These are phyloP conservation scores for Campylomormyrus tamandua DNA, from an alignment of 2,113 vertebrate genomes.

Conservation along the genomic window DNA sequence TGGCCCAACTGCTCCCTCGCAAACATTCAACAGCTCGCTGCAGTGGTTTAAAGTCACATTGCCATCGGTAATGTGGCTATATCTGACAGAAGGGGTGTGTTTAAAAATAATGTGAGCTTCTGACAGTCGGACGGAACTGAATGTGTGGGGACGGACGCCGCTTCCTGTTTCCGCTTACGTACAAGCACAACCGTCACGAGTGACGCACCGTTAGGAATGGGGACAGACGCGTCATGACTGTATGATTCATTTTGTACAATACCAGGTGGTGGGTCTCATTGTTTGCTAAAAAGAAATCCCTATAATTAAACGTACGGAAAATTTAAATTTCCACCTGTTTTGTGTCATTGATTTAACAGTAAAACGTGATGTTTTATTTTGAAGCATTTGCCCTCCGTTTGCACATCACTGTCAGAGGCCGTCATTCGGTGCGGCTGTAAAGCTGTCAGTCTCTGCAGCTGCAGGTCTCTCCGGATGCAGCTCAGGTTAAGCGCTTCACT, in stretches of 20 bases:
- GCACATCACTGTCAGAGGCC: background rate
- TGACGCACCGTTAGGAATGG: conserved; percentile 36
- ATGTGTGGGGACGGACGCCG: background rate
- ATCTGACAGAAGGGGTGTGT: background rate
- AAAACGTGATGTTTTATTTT: background rate
- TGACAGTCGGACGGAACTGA: background rate
- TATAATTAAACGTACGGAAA: conserved; percentile 46
- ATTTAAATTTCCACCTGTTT: conserved; percentile 17
- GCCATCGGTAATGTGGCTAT: background rate
- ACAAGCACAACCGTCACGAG: conserved; percentile 22
- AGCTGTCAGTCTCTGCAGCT: background rate
- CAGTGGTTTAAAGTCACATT: background rate
- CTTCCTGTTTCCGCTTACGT: background rate
- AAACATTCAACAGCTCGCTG: background rate
- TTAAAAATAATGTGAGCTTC: background rate
- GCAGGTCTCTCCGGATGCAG: background rate
- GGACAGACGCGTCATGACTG: conserved; percentile 36
- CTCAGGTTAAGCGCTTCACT: background rate
- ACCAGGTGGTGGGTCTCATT: conserved; percentile 27
- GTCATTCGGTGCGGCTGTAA: background rate
- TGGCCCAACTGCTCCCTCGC: background rate
- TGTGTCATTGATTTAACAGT: conserved; percentile 19
- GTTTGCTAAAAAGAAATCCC: conserved; percentile 34
- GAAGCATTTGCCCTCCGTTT: background rate
- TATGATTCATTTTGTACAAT: conserved; percentile 40